A percentile compares a stretch with the other conserved stretches of the same genome.
phyloP scores from a whole-genome alignment of 2,888 invertebrate species.

The Leptogaster cylindrica region DNA sequence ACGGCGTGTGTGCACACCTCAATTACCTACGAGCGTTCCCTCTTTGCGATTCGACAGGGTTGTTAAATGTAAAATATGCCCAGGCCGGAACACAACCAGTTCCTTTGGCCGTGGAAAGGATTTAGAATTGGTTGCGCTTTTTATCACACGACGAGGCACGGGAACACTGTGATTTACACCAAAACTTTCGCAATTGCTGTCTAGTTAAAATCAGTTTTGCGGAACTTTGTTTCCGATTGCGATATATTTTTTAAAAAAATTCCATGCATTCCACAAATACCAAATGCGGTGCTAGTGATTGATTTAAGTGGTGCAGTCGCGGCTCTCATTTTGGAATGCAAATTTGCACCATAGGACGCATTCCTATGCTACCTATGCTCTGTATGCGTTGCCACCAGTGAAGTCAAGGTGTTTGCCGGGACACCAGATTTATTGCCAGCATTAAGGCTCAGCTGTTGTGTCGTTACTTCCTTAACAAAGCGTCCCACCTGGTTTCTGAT shows the following conservation, averaged over 20 bases:
- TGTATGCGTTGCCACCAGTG: neutral
- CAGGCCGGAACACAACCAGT: no score
- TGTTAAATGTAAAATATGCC: no score
- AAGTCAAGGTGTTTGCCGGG: conserved; percentile 16
- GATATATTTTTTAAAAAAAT: conserved; percentile 10
- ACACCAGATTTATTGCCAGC: conserved; percentile 26
- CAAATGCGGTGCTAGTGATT: conserved; percentile 16
- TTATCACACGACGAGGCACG: neutral
- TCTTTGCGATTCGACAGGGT: no score
- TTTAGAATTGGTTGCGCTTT: no score
- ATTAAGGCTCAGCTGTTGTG: conserved; percentile 17
- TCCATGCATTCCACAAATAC: conserved; percentile 8
- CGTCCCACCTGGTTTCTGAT: conserved; percentile 35
- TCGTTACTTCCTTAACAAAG: conserved; percentile 29
- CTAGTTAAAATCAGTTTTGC: conserved; percentile 17
- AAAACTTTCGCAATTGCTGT: conserved; percentile 12
- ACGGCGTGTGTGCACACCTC: no score
- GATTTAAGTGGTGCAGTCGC: conserved; percentile 18
- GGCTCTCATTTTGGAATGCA: conserved; percentile 19
- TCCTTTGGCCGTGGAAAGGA: no score
- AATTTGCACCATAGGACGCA: conserved; percentile 5
- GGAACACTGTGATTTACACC: conserved; percentile 8
- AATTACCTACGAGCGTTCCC: no score
- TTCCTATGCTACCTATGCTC: conserved; percentile 7
- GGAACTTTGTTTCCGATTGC: conserved; percentile 2